phyloP scores from a whole-genome alignment of 2,888 invertebrate genomes.

The Dolomedes plantarius region DNA sequence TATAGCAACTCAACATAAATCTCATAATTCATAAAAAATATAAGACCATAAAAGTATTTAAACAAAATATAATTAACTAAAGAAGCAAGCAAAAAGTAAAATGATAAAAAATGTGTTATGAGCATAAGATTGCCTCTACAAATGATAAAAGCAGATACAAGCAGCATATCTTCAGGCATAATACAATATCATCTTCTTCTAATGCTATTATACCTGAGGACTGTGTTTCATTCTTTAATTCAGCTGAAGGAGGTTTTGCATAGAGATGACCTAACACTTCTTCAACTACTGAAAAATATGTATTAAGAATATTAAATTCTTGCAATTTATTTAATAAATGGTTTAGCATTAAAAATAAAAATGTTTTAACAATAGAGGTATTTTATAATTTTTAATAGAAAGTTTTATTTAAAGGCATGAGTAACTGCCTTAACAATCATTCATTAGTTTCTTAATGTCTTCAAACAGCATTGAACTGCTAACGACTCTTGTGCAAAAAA shows the following conservation, averaged over 20 bases:
- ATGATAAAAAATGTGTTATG: neutral
- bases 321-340: no score
- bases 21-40: neutral
- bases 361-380: no score
- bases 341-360: no score
- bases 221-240: conserved; percentile 63
- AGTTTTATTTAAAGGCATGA: no score
- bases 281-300: conserved; percentile 59
- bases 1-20: neutral
- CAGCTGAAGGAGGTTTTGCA: conserved; percentile 70
- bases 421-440: no score
- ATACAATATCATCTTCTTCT: neutral
- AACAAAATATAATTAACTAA: neutral
- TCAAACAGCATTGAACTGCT: no score
- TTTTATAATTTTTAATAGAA: no score
- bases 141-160: neutral
- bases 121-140: no score
- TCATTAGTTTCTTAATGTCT: no score
- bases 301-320: no score
- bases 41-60: no score
- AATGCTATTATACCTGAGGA: conserved; percentile 54
- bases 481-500: no score
- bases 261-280: conserved; percentile 70
- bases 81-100: neutral
- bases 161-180: conserved; percentile 18